phyloP scores from a whole-genome alignment of 2,113 vertebrate genomes.

The Peromyscus polionotus region DNA sequence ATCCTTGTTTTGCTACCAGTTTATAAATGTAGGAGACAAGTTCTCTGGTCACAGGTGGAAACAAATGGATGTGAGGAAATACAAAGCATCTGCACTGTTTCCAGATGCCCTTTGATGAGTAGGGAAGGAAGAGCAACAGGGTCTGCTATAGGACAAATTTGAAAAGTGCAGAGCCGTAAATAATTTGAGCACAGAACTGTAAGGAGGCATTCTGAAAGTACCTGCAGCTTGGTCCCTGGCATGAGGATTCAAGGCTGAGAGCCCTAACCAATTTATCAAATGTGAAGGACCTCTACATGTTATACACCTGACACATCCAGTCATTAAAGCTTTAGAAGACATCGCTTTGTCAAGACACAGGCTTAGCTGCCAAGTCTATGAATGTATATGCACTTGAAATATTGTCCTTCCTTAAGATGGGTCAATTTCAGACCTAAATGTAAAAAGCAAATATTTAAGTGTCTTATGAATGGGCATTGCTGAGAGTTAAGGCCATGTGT shows the following conservation, averaged over 20 bases:
- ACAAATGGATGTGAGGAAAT: conserved; percentile 27
- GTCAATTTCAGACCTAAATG: background rate
- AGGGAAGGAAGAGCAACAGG: background rate
- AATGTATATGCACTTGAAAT: background rate
- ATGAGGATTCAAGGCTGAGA: background rate
- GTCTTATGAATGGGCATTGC: background rate
- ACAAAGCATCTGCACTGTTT: conserved; percentile 70
- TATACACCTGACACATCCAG: background rate
- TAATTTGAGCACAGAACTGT: background rate
- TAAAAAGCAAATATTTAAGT: background rate
- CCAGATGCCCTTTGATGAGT: background rate
- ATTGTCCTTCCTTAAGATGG: background rate
- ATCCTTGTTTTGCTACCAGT: conserved; percentile 58
- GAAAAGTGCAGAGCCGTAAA: background rate
- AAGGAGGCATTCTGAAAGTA: background rate
- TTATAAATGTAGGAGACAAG: conserved; percentile 37
- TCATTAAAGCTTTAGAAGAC: background rate
- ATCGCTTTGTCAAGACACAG: background rate
- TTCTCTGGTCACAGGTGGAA: conserved; percentile 55
- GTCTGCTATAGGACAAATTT: background rate
- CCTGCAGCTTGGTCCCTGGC: background rate
- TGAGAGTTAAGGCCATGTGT: background rate
- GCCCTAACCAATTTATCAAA: background rate
- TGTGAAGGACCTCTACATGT: background rate
- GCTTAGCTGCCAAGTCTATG: background rate